Evolutionary conservation across 2,797 vertebrate species (phyloP), one percentile per base, ranked within the genome.

Genomic region (Thunnus albacares): DNA sequence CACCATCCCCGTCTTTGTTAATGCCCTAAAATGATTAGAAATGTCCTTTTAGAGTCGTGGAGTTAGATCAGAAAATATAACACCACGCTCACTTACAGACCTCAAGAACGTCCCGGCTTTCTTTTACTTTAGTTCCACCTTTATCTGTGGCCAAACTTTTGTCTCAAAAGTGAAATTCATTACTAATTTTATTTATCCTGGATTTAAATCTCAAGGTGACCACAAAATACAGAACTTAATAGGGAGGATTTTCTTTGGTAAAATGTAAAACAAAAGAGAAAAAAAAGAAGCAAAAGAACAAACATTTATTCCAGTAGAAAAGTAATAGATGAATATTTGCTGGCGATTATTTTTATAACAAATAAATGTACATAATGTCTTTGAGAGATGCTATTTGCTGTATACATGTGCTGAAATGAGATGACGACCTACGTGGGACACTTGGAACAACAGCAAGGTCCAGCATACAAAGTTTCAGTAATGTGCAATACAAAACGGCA

Each of bases 401-500:
- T 90, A 85, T 76, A 89, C 80, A 78, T 87, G 87, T 89, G 82
- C 89, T 90, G 78, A 88, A 77, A 81, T 82, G 67, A 89, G 75
- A 83, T 56, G 6, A 80, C 20, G 22, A 80, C 71, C 77, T 71
- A n/a, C 45, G 67, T 69, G 71, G 83, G 81, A 85, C 77, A 83
- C 70, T 73, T 71, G 80, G 80, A 84, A 79, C 83, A 75, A 51
- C 87, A 63, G 82, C 81, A 59, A 89, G 86, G 90, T 89, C 86
- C 90, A 90, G 85, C 85, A 91, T 86, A 85, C 88, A 86, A 83
- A 86, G 85, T 90, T 96, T 96, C 84, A 77, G 90, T 95, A 87
- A 95, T 92, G 96, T 96, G 96, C 97, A 96, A 96, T 96, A 96
- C 95, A 96, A 94, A 94, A 89, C 95, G 95, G 97, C 97, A 98